phyloP scores from a whole-genome alignment of 2,797 vertebrate species.

The Rhadinocentrus ornatus region DNA sequence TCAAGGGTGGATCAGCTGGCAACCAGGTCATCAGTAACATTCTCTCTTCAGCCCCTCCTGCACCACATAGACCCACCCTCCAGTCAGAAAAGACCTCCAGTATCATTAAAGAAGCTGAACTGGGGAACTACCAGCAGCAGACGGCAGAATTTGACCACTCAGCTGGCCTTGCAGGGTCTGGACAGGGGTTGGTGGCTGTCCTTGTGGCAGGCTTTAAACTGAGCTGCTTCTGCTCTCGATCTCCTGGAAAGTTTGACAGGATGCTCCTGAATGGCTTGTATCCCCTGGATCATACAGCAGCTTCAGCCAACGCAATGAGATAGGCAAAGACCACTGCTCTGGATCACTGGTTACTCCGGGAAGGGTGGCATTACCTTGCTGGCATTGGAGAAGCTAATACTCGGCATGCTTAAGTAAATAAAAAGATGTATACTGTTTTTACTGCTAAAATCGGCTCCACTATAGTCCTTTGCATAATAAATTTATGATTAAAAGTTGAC shows the following conservation, averaged over 20 bases:
- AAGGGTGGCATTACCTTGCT: too few species aligned
- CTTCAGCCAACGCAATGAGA: neutral
- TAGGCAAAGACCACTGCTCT: neutral
- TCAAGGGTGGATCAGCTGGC: neutral
- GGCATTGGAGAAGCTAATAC: neutral
- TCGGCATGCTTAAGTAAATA: too few species aligned
- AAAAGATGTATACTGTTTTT: too few species aligned
- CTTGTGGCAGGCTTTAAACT: neutral
- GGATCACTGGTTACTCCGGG: too few species aligned
- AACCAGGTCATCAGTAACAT: neutral
- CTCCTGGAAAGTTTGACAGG: too few species aligned
- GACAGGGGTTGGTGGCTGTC: neutral
- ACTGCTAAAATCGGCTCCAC: too few species aligned
- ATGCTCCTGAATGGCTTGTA: too few species aligned
- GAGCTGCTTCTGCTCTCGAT: too few species aligned
- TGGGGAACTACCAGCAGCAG: neutral
- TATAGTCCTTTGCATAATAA: too few species aligned
- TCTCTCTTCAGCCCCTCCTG: neutral
- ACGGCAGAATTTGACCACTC: neutral
- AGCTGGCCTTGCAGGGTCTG: neutral
- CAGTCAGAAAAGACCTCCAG: neutral
- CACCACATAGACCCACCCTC: neutral
- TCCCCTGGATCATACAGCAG: neutral
- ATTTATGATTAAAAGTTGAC: too few species aligned
- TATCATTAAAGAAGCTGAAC: conserved; percentile 3